Base-by-base conservation (phyloP, 2,113 vertebrate species). In the Saccopteryx bilineata region DNA sequence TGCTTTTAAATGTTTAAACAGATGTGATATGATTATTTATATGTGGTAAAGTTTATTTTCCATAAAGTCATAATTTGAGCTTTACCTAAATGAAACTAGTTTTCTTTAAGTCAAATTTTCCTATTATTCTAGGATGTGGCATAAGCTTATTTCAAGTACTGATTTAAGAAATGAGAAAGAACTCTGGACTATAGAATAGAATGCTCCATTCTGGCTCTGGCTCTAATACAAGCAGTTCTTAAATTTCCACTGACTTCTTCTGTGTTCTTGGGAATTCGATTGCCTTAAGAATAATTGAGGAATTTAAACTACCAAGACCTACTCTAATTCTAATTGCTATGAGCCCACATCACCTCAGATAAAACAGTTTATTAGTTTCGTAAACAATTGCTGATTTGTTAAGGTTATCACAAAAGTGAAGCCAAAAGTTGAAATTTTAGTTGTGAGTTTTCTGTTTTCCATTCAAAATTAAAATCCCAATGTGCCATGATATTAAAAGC, bases 11-110 rank as follows among this genome's bases (percentile, higher is more conserved):
- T 86, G 24, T 24, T 88, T 58, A 90, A 52, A 58, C 23, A 95
- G n/a, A 82, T 68, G 84, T n/a, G 23, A 61, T 13, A 79, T 9
- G 60, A 63, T 63, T 91, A 76, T 74, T 87, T 66, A 93, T 14
- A 46, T 66, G 13, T 71, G 6, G 11, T 19, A 92, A 17, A 13
- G 9, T 61, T 69, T 81, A 63, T 93, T 94, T 95, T 66, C 52
- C 18, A 88, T 65, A 13, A 88, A 92, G 50, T 65, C 33, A 78
- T 83, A 46, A 83, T 90, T 95, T 92, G 75, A 26, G 58, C 56
- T 80, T 94, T 89, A 93, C 60, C 24, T 80, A 94, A 68, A 88
- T 95, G n/a, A 90, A 94, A 39, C 23, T 63, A 87, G 65, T 71
- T 82, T 50, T 58, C 54, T 72, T 31, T 46, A 84, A 88, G 14